Conservation (phyloP, 23 tunicate genomes). For the Halocynthia aurantium region DNA sequence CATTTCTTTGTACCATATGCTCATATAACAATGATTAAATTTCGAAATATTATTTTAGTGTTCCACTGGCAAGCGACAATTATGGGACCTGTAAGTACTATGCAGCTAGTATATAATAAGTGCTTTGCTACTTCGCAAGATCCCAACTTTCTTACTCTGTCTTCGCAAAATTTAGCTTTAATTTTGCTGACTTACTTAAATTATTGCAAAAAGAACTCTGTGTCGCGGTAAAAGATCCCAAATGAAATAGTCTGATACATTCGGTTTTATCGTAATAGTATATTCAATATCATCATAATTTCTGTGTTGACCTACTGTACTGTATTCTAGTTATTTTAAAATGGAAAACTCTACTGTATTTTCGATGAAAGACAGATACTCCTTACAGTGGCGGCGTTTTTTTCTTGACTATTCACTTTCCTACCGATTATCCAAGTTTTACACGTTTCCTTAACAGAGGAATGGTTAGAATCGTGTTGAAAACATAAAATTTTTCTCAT, state of each 20-base stretch:
- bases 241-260: no score
- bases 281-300: no score
- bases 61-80: slow-evolving; percentile 98
- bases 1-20: no score
- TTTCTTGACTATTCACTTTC: slow-evolving; percentile 68
- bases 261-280: no score
- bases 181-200: no score
- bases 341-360: not conserved
- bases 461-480: not conserved
- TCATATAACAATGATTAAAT: no score
- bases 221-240: no score
- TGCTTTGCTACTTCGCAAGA: slow-evolving; percentile 43
- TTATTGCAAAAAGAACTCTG: no score
- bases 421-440: slow-evolving; percentile 71
- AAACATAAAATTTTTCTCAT: not conserved
- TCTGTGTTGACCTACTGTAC: not conserved
- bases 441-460: no score
- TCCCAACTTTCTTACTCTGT: slow-evolving; percentile 26
- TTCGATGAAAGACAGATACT: slow-evolving; percentile 34
- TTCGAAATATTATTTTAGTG: slow-evolving; percentile 20
- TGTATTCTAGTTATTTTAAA: not conserved
- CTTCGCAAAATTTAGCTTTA: not conserved
- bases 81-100: slow-evolving; percentile 71
- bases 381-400: slow-evolving; percentile 79
- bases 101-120: slow-evolving; percentile 5